Percentiles rank a stretch among this genome's conserved stretches.
Evolutionary conservation across 2,888 invertebrate genomes (phyloP).

Genomic region (Sepiola atlantica): DNA sequence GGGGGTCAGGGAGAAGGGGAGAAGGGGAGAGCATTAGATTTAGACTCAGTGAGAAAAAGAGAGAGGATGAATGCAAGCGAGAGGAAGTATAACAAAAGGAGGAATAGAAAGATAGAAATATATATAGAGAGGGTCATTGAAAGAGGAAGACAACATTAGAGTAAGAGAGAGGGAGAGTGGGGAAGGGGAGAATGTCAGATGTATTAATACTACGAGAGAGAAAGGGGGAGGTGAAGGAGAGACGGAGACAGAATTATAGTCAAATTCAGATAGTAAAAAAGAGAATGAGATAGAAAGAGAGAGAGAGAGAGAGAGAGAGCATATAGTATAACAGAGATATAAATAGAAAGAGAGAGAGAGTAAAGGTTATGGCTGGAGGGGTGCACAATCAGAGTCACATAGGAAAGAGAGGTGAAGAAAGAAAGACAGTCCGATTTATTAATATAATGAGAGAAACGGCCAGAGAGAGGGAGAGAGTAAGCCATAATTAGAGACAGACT

Average conservation of each 20-base stretch:
- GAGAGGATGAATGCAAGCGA: too few species aligned
- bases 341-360: background rate
- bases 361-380: too few species aligned
- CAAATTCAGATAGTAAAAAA: background rate
- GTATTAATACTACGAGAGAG: too few species aligned
- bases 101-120: background rate
- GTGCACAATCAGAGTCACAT: too few species aligned
- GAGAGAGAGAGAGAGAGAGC: background rate
- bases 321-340: background rate
- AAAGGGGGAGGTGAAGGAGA: too few species aligned
- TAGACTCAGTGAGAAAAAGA: too few species aligned
- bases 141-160: background rate
- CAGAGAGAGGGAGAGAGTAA: background rate
- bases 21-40: background rate
- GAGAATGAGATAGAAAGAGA: background rate
- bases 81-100: too few species aligned
- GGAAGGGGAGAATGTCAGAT: background rate
- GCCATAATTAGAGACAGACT: background rate
- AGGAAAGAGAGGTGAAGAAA: background rate
- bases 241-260: too few species aligned
- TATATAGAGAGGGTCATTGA: background rate
- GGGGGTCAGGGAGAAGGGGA: background rate
- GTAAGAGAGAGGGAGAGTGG: background rate
- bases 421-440: background rate
- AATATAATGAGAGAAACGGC: too few species aligned